Evolutionary conservation across 2,888 invertebrate species (phyloP).

Genomic region (Lasioglossum figueresi): DNA sequence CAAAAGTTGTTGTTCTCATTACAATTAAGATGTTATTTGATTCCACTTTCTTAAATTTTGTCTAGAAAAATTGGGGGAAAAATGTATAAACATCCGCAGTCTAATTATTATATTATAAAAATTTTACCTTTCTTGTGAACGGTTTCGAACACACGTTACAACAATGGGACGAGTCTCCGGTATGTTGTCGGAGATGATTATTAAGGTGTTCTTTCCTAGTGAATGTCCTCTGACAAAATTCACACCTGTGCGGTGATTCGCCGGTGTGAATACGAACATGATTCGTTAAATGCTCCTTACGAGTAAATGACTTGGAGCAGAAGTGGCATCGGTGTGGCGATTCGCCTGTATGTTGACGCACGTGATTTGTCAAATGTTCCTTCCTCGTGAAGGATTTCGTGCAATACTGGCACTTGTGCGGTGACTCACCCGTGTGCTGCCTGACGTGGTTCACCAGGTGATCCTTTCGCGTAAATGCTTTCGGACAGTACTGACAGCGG

Average conservation of each 20-base stretch:
- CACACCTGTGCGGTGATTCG: constrained; percentile 89
- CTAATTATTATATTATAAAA: no score
- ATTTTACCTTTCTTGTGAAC: constrained; percentile 87
- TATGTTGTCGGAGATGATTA: constrained; percentile 90
- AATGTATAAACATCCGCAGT: no score
- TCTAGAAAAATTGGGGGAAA: no score
- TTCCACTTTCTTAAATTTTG: no score
- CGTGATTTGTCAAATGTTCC: constrained; percentile 93
- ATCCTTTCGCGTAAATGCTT: constrained; percentile 93
- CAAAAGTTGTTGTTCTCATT: no score
- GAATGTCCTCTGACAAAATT: constrained; percentile 89
- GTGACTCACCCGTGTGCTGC: constrained; percentile 91
- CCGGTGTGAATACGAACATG: constrained; percentile 88
- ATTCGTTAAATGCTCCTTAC: constrained; percentile 94
- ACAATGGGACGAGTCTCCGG: constrained; percentile 89
- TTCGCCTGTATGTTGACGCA: constrained; percentile 94
- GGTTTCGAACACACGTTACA: constrained; percentile 91
- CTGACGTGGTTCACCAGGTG: constrained; percentile 91
- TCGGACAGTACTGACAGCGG: constrained; percentile 93
- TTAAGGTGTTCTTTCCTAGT: constrained; percentile 90
- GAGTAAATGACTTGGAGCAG: constrained; percentile 93
- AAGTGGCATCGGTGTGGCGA: constrained; percentile 94
- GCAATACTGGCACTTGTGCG: constrained; percentile 91
- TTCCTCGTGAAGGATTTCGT: constrained; percentile 92
- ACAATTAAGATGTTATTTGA: no score